Conservation (phyloP, 2,888 invertebrate species). For the Timema podura region DNA sequence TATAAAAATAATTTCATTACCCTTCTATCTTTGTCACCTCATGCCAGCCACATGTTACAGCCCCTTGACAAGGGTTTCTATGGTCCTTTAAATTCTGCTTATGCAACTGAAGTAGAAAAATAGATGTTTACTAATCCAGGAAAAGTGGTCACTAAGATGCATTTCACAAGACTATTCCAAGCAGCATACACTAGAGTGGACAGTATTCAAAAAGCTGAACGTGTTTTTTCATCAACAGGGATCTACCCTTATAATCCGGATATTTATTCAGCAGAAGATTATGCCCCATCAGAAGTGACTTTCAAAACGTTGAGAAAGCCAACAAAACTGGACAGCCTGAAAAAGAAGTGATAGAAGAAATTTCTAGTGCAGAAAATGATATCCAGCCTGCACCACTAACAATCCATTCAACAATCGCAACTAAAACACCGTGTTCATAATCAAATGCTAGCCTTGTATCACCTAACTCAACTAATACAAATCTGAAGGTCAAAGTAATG, state of each 20-base stretch:
- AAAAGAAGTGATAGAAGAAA: too few relatives aligned
- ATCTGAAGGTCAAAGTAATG: too few relatives aligned
- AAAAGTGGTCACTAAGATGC: neutral
- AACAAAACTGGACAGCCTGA: too few relatives aligned
- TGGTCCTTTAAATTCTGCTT: neutral
- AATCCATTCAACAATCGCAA: too few relatives aligned
- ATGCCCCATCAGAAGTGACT: neutral
- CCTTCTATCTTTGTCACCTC: constrained; percentile 28
- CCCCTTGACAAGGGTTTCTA: constrained; percentile 27
- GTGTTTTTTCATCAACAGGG: neutral
- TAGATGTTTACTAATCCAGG: neutral
- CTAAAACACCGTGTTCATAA: too few relatives aligned
- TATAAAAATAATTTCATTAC: constrained; percentile 28
- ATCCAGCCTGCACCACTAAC: too few relatives aligned
- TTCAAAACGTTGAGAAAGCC: too few relatives aligned
- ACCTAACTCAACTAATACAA: too few relatives aligned
- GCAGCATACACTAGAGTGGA: neutral
- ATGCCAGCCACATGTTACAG: constrained; percentile 29
- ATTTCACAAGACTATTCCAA: neutral
- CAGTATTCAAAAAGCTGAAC: too few relatives aligned
- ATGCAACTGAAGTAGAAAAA: constrained; percentile 4
- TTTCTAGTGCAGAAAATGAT: too few relatives aligned
- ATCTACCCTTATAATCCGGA: constrained; percentile 5
- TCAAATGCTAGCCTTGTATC: too few relatives aligned
- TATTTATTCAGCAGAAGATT: neutral